phyloP scores from a whole-genome alignment of 2,888 invertebrate species.

The Plebejus anna region DNA sequence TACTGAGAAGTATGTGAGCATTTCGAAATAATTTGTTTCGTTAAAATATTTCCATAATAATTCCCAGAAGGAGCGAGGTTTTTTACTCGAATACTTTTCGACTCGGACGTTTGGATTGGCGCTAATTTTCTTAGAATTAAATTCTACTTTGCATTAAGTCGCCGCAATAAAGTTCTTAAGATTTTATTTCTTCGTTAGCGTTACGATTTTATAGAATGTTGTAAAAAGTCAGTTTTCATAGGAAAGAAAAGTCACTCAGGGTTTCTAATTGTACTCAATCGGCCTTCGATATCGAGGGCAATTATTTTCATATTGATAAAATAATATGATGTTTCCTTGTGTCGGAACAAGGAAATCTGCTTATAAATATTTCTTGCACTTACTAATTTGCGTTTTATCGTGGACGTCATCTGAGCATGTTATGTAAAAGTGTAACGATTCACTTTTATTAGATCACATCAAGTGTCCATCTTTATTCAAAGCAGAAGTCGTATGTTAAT shows the following conservation, averaged over 20 bases:
- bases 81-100: slow-evolving; percentile 10
- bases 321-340: background rate
- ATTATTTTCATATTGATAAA: slow-evolving; percentile 28
- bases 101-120: slow-evolving; percentile 1
- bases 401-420: background rate
- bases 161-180: background rate
- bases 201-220: background rate
- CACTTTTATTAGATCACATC: background rate
- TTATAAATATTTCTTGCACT: slow-evolving; percentile 7
- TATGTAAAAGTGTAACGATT: background rate
- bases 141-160: background rate
- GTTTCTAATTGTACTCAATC: background rate
- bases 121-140: slow-evolving; percentile 13
- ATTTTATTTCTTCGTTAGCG: background rate
- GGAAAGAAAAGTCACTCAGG: background rate
- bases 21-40: slow-evolving; percentile 25
- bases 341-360: background rate
- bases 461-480: slow-evolving; percentile 24
- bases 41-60: slow-evolving; percentile 29
- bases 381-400: background rate
- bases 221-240: background rate
- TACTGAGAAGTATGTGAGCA: slow-evolving; percentile 26
- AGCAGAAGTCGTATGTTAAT: slow-evolving; percentile 38
- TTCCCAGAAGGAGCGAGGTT: slow-evolving; percentile 20
- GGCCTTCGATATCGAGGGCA: slow-evolving; percentile 3